A percentile compares a stretch with the other conserved stretches of the same genome.
phyloP scores from a whole-genome alignment of 2,797 vertebrate genomes.

The Silurus lanzhouensis region DNA sequence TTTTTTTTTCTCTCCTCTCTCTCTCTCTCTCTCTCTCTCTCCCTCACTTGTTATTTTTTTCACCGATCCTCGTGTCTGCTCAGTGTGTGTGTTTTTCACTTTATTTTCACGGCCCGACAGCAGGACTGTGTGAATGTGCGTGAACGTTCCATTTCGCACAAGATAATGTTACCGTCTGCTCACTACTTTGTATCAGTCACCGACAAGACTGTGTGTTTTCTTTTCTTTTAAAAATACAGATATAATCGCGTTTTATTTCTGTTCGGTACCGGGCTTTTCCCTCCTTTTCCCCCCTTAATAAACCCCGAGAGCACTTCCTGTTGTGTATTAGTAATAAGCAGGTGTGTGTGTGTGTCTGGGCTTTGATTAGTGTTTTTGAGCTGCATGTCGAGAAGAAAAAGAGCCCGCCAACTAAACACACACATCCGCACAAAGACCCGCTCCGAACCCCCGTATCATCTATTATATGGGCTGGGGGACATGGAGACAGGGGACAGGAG shows the following conservation, averaged over 20 bases:
- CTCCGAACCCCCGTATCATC: neutral
- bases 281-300: neutral
- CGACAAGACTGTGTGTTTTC: neutral
- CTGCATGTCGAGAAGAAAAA: conserved; percentile 14
- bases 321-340: neutral
- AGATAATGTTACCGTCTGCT: conserved; percentile 25
- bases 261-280: neutral
- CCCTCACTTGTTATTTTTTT: conserved; percentile 51
- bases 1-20: conserved; percentile 31
- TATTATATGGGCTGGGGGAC: neutral
- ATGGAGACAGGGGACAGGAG: no score
- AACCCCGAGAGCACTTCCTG: neutral
- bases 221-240: no score
- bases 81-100: conserved; percentile 47
- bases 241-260: neutral
- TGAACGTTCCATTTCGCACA: conserved; percentile 19
- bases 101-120: conserved; percentile 64
- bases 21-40: no score
- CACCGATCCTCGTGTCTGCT: conserved; percentile 31
- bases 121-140: conserved; percentile 34
- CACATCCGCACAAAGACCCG: conserved; percentile 7
- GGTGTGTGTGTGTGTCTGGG: conserved; percentile 8
- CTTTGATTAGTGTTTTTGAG: neutral
- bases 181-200: conserved; percentile 15
- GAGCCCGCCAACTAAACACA: conserved; percentile 15